These are phyloP conservation scores for Sarcoramphus papa DNA, from an alignment of 2,797 vertebrate genomes.

Conservation along the genomic window DNA sequence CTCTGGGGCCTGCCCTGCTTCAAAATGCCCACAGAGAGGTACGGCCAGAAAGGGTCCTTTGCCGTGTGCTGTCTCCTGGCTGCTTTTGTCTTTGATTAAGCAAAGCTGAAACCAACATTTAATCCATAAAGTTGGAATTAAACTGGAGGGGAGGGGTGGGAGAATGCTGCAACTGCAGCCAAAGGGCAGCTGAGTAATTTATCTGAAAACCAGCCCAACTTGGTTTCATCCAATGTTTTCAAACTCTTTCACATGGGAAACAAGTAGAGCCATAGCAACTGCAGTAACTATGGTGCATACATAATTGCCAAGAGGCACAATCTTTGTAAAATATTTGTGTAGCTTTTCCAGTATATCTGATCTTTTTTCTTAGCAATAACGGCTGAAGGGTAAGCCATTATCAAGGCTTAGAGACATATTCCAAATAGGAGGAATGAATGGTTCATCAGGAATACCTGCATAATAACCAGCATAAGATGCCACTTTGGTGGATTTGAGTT, in stretches of 20 bases:
- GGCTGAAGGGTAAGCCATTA: not conserved
- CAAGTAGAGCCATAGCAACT: conserved; percentile 5
- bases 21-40: not conserved
- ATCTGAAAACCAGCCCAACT: not conserved
- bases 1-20: not conserved
- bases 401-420: not conserved
- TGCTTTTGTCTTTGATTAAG: not conserved
- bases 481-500: not conserved
- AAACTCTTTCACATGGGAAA: not conserved
- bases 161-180: conserved; percentile 9
- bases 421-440: not conserved
- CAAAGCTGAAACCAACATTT: not conserved
- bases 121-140: not conserved
- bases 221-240: conserved; percentile 2
- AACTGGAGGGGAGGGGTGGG: not conserved
- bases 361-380: not conserved
- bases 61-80: not conserved
- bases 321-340: not conserved
- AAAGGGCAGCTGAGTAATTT: conserved; percentile 45
- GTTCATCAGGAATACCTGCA: not conserved
- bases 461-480: not conserved
- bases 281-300: not conserved
- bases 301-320: not conserved
- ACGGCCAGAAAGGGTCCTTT: not conserved
- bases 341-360: not conserved